Evolutionary conservation across 2,888 invertebrate species (phyloP), one percentile per base, ranked within the genome.

Genomic region (Heterodera filipjevi): DNA sequence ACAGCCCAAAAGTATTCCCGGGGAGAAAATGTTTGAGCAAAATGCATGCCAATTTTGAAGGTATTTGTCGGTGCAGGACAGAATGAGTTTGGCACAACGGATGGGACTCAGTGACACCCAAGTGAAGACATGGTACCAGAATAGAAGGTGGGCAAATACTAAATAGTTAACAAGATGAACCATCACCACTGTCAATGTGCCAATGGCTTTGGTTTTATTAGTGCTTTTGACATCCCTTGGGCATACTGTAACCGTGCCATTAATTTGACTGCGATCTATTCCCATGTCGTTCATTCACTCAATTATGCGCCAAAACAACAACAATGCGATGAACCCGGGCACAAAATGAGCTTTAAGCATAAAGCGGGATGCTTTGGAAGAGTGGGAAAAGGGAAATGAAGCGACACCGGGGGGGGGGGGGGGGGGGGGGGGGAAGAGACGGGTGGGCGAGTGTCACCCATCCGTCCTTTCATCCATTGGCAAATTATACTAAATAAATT

Each of bases 101-200:
- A 89, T 99, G 86, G 95, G 95, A 87, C 92, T 99, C 79, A 96
- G 95, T 68, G 99, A 99, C 91, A 99, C 98, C 76, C 99, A 99
- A 92, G 98, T 99, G 90, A 99, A 99, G 91, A 99, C 99, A 87
- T 99, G 99, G 98, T 98, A 98, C 91, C 97, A 98, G 91, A 98
- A 98, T 90, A 92, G 98, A 92, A 93, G 97, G 96, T 95, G 68
- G 78, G 84, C 59, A 22, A 30, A 64, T 32, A 79, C n/a, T 53
- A 73, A n/a, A n/a, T n/a, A n/a, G n/a, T n/a, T n/a, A n/a, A n/a
- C n/a, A n/a, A n/a, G n/a, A n/a, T n/a, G n/a, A n/a, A n/a, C n/a
- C n/a, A n/a, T n/a, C n/a, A n/a, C n/a, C n/a, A n/a, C n/a, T n/a
- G n/a, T 27, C 33, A 3, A 22, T 71, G 19, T 33, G 27, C 35